Base-by-base conservation (phyloP, 2,888 invertebrate species). In the Malthinus flaveolus region DNA sequence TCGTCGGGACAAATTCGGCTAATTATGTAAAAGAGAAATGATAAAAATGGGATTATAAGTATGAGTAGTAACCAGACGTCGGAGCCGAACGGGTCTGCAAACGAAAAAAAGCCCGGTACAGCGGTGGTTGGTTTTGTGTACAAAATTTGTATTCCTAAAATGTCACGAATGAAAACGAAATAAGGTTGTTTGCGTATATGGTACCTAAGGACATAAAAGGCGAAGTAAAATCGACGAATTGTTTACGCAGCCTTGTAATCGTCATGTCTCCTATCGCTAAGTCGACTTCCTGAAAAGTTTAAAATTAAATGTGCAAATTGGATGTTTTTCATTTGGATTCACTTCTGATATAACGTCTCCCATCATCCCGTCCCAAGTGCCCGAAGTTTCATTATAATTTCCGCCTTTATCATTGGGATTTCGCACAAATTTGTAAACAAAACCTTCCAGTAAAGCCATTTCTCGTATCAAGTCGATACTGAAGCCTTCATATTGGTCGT, bases 221-320 rank as follows among this genome's bases (percentile, higher is more conserved):
- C 75, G 91, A 93, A 0, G 96, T 95, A 72, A 97, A 97, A 78
- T 97, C 96, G 0, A 95, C 95, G 15, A 88, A 93, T 72, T 85
- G 86, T 75, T 94, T 93, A 34, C 97, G 84, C 61, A 90, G 87
- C 45, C 93, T 88, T 8, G 96, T 96, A 70, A 92, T 91, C 5
- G 91, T 91, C 66, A 97, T 82, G 75, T 97, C 95, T 3, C 95
- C 95, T 50, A 97, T 93, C 1, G 93, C 96, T 74, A 97, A 85
- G 80, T 96, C 92, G 11, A 90, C 93, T 73, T 85, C 86, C 94
- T 95, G 76, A 31, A 82, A 50, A 53, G 59, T 49, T 59, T 53
- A 53, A 53, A 31, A 32, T 32, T 44, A 12, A 7, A 45, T 46
- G 11, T 33, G 7, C 31, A 44, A 52, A 34, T n/a, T n/a, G 10